Evolutionary conservation across 2,888 invertebrate species (phyloP).

Genomic region (Nomada flava): DNA sequence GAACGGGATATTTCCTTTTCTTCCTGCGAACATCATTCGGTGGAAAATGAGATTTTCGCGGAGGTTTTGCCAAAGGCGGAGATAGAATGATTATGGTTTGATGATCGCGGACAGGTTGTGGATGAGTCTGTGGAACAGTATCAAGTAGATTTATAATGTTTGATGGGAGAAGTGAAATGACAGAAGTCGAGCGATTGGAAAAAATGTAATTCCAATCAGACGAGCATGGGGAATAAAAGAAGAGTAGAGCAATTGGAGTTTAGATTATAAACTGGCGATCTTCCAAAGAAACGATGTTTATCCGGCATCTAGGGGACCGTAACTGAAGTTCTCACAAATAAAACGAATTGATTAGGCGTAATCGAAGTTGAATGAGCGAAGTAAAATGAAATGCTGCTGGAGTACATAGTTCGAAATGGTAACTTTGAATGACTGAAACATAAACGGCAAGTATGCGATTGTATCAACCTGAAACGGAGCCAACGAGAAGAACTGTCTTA

Average conservation of each 20-base stretch:
- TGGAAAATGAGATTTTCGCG: neutral
- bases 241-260: too few species aligned
- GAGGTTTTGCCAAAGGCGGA: neutral
- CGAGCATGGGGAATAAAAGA: too few species aligned
- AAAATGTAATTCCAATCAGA: too few species aligned
- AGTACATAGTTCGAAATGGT: neutral
- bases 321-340: neutral
- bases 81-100: neutral
- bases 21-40: neutral
- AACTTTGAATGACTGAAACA: neutral
- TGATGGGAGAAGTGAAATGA: too few species aligned
- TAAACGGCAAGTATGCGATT: neutral
- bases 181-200: too few species aligned
- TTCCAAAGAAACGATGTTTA: neutral
- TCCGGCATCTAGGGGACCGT: neutral
- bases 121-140: too few species aligned
- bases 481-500: constrained; percentile 3
- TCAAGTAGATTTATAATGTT: too few species aligned
- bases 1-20: neutral
- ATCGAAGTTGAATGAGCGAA: neutral
- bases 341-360: neutral
- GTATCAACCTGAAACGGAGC: neutral
- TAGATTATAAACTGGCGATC: too few species aligned
- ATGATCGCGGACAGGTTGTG: neutral
- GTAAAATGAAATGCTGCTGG: neutral